phyloP scores from a whole-genome alignment of 2,888 invertebrate species.

The Mycalesis mineus region DNA sequence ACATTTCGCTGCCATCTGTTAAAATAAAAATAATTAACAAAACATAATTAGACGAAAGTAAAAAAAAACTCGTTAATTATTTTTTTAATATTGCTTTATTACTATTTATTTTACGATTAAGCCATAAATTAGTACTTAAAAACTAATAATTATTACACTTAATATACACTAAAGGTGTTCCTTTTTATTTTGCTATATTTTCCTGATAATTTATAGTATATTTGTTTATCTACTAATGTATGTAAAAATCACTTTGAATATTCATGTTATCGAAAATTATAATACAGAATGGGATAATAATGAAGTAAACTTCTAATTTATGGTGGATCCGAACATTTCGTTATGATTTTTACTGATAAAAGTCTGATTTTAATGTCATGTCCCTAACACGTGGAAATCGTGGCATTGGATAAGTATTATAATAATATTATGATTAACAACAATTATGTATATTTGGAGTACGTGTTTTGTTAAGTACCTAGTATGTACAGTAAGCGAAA shows the following conservation, averaged over 20 bases:
- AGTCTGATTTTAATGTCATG: neutral
- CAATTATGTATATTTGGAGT: too few species aligned
- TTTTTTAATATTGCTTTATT: too few species aligned
- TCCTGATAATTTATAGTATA: neutral
- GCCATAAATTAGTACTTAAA: neutral
- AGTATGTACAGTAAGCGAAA: too few species aligned
- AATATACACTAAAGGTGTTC: neutral
- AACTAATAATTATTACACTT: neutral
- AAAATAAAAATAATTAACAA: too few species aligned
- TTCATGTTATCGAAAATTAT: slow-evolving; percentile 5
- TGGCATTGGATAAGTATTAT: neutral
- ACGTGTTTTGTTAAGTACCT: too few species aligned
- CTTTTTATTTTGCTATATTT: slow-evolving; percentile 1
- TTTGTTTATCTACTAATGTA: slow-evolving; percentile 1
- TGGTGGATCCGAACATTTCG: neutral
- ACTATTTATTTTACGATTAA: neutral
- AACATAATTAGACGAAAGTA: too few species aligned
- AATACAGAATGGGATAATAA: slow-evolving; percentile 6
- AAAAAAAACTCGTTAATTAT: too few species aligned
- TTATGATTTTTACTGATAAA: slow-evolving; percentile 1
- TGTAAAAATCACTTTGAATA: slow-evolving; percentile 4
- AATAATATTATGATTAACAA: too few species aligned
- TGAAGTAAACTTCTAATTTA: slow-evolving; percentile 7
- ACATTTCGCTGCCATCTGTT: too few species aligned
- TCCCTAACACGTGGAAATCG: neutral